A percentile compares a stretch with the other conserved stretches of the same genome.
Evolutionary conservation across 1,140 invertebrate genomes (phyloP).

Genomic region (Bactericera cockerelli): DNA sequence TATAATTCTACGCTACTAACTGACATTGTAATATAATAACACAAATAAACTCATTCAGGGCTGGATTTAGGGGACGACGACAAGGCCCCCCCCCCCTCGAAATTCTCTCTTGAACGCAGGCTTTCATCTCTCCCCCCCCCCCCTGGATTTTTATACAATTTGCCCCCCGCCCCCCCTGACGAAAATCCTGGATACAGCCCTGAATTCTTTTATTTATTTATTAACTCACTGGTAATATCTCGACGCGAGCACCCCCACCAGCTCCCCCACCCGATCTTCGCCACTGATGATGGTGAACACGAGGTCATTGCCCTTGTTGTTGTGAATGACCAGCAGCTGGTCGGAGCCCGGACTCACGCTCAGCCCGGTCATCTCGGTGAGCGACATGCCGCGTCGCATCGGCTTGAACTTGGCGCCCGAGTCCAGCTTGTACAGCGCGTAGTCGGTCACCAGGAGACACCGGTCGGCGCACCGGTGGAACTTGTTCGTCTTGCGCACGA

Average conservation of each 20-base stretch:
- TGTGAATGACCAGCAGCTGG: conserved; percentile 79
- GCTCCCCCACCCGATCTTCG: conserved; percentile 67
- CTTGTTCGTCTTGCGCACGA: conserved; percentile 43
- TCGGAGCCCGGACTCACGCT: conserved; percentile 68
- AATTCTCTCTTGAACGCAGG: too few species aligned
- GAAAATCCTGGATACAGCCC: too few species aligned
- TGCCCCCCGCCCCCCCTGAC: too few species aligned
- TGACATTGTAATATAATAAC: too few species aligned
- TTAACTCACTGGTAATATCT: conserved; percentile 55
- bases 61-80: too few species aligned
- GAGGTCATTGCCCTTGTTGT: conserved; percentile 77
- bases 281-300: conserved; percentile 55
- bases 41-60: too few species aligned
- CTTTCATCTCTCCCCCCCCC: too few species aligned
- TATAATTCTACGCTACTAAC: too few species aligned
- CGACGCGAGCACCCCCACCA: conserved; percentile 65
- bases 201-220: conserved; percentile 11
- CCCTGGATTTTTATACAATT: too few species aligned
- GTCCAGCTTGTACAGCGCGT: conserved; percentile 79
- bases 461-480: conserved; percentile 80
- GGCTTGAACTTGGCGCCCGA: conserved; percentile 61
- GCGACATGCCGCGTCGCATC: conserved; percentile 65
- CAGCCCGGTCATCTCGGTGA: conserved; percentile 64
- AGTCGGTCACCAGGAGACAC: conserved; percentile 75
- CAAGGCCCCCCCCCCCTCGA: too few species aligned